Evolutionary conservation across 2,888 invertebrate genomes (phyloP), one percentile per base, ranked within the genome.

Genomic region (Scaptomyza caliginosa): DNA sequence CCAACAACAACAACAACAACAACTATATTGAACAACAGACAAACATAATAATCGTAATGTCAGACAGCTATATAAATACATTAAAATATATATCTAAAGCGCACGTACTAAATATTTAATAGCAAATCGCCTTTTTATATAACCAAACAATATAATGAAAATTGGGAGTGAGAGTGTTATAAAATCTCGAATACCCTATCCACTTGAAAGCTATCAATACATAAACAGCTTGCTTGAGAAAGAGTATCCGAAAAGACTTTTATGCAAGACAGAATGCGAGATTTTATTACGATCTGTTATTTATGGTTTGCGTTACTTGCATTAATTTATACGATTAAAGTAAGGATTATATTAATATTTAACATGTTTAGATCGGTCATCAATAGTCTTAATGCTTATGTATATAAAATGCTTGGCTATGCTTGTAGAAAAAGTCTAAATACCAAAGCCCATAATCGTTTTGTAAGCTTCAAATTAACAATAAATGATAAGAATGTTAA

Each of bases 61-160:
- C 32, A 54, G 28, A n/a, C 62, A 48, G 13, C n/a, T 26, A 52
- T 45, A 23, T 38, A 50, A 48, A 64, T 50, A 59, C 68, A 64
- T 74, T 67, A 65, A 68, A 74, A 65, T 60, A 74, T 74, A 74
- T 74, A 74, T 74, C 63, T 68, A 57, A 56, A 56, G 49, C 51
- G 28, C 63, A 51, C 51, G 55, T 65, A 55, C 67, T 81, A 77
- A 77, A 74, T 77, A 68, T 66, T 78, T 82, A 75, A 78, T 78
- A 39, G 49, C 60, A 40, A 45, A 16, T 48, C 36, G 39, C 64
- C 45, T 58, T 32, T 66, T 74, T 60, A 42, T 16, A 32, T 7
- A 2, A 21, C 34, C 17, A 39, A 17, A 8, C 23, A 48, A 23
- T 32, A 19, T 28, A 5, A 5, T 5, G 32, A 34, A 8, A 13